Conservation (phyloP, 2,113 vertebrate species). For the Oreocharis arfaki region DNA sequence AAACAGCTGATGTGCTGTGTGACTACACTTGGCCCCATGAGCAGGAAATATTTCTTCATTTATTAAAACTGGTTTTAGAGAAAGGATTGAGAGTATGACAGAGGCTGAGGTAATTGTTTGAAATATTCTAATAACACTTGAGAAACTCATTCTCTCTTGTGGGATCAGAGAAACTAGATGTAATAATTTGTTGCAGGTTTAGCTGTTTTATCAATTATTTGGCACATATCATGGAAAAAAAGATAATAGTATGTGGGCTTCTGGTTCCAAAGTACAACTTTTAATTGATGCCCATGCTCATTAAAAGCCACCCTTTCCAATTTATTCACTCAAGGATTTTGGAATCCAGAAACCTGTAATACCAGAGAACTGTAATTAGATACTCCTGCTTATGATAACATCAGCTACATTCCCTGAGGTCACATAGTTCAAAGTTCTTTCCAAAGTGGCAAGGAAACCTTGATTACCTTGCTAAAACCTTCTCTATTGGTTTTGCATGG, state of each 20-base stretch:
- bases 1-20: neutral
- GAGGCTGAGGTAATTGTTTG: neutral
- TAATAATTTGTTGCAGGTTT: neutral
- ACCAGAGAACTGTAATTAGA: neutral
- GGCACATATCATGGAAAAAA: neutral
- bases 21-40: accelerated
- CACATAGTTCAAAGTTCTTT: neutral
- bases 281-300: neutral
- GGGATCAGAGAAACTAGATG: neutral
- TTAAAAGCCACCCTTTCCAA: neutral
- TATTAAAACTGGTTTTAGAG: neutral
- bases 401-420: neutral
- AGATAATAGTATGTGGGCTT: neutral
- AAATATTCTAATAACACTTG: neutral
- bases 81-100: neutral
- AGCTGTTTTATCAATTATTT: neutral
- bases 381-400: neutral
- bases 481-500: no score
- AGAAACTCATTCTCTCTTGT: neutral
- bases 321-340: neutral
- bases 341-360: neutral
- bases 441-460: neutral
- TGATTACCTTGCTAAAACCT: neutral
- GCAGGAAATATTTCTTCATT: neutral
- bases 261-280: neutral